Base-by-base conservation (phyloP, 2,113 vertebrate species). In the Delphinus delphis region DNA sequence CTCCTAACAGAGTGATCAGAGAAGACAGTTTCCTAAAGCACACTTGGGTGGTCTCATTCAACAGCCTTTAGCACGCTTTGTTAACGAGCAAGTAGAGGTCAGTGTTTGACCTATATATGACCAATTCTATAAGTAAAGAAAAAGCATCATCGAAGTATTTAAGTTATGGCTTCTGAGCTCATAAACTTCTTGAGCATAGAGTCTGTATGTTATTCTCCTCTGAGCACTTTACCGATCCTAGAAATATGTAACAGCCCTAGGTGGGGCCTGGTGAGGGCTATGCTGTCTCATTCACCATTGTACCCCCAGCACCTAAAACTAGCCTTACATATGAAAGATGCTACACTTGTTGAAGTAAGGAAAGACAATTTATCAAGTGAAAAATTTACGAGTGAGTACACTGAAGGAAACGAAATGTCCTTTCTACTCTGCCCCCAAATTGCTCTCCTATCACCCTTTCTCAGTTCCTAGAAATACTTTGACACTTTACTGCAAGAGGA, bases 211-310 rank as follows among this genome's bases (percentile, higher is more conserved):
- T 50, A 81, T 9, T 41, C n/a, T 68, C 13, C 33, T 60, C 31
- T 62, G 36, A 67, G 23, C 10, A n/a, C 26, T 85, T 67, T 13
- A 31, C 25, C 60, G 41, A 8, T 2, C 14, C 23, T 67, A 47
- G 55, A 47, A 41, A 21, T 9, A 70, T 31, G 33, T 11, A 44
- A 83, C 14, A 83, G 10, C 79, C 5, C 10, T 15, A 25, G 6
- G 8, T 21, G 4, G 21, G 31, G 15, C 2, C 13, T 26, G n/a
- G 2, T 3, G 31, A 90, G 38, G 2, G 2, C 7, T 47, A 13
- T 13, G 8, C 6, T 31, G 62, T 65, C 14, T 67, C 71, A 25
- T 65, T 81, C 9, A 33, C 33, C 25, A 80, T 21, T 41, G 5
- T 38, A 58, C 18, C 8, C 20, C 31, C 6, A 74, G 58, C 1